Evolutionary conservation across 2,113 vertebrate species (phyloP).

Genomic region (Echinops telfairi): DNA sequence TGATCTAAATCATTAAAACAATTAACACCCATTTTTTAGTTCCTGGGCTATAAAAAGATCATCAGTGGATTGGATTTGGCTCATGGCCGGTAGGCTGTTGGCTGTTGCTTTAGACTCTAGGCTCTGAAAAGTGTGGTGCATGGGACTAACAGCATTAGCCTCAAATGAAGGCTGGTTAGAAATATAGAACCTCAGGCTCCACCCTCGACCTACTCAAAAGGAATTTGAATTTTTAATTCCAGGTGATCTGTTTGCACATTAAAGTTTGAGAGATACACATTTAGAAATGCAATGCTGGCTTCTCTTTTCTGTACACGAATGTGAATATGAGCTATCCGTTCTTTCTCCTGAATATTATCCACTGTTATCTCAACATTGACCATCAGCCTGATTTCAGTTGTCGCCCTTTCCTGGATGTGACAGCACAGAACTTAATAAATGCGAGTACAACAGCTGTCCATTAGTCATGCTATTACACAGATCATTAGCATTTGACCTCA

Average conservation of each 20-base stretch:
- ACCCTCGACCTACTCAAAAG: not conserved
- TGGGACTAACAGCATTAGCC: not conserved
- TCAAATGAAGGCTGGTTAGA: constrained; percentile 49
- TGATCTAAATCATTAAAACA: not conserved
- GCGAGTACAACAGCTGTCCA: constrained; percentile 9
- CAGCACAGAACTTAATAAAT: constrained; percentile 47
- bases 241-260: constrained; percentile 17
- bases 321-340: constrained; percentile 1
- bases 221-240: constrained; percentile 48
- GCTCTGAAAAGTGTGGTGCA: not conserved
- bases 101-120: constrained; percentile 8
- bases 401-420: constrained; percentile 53
- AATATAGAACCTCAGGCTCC: constrained; percentile 21
- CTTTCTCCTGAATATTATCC: not conserved
- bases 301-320: constrained; percentile 43
- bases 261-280: constrained; percentile 7
- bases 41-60: not conserved
- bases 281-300: constrained; percentile 34
- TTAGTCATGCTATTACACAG: constrained; percentile 49
- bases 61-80: not conserved
- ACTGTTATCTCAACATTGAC: not conserved
- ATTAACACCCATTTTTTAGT: constrained; percentile 20
- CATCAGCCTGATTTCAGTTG: constrained; percentile 17
- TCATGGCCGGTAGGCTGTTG: not conserved
- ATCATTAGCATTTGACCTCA: constrained; percentile 59